These are phyloP conservation scores for Rhinopomastus cyanomelas DNA, from an alignment of 2,113 vertebrate species.

Conservation along the genomic window DNA sequence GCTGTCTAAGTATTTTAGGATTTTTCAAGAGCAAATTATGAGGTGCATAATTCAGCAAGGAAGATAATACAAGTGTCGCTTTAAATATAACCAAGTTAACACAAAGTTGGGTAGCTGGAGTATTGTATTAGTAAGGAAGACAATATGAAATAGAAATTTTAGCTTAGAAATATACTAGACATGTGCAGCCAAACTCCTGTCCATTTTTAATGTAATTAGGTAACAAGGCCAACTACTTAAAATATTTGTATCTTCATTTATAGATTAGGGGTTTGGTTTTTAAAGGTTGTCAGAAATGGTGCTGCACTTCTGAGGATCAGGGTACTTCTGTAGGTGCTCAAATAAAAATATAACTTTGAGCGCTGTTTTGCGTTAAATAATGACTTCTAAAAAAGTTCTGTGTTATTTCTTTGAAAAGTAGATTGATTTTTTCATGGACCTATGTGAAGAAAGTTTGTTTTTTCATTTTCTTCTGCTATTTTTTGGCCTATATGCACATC, in stretches of 20 bases:
- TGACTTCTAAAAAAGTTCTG: background rate
- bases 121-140: constrained; percentile 5
- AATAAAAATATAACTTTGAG: background rate
- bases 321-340: background rate
- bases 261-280: background rate
- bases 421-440: background rate
- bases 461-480: background rate
- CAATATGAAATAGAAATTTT: constrained; percentile 7
- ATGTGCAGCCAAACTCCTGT: background rate
- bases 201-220: background rate
- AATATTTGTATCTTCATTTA: background rate
- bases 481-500: background rate
- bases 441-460: background rate
- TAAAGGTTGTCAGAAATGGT: background rate
- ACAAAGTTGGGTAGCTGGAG: background rate
- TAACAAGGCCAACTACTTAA: background rate
- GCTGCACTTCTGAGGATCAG: background rate
- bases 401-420: background rate
- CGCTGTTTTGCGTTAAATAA: background rate
- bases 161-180: background rate
- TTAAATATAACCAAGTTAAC: constrained; percentile 25
- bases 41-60: background rate
- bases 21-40: background rate
- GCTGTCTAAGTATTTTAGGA: background rate
- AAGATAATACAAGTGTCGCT: background rate